Base-by-base conservation (phyloP, 2,113 vertebrate species). In the Cinclus cinclus region DNA sequence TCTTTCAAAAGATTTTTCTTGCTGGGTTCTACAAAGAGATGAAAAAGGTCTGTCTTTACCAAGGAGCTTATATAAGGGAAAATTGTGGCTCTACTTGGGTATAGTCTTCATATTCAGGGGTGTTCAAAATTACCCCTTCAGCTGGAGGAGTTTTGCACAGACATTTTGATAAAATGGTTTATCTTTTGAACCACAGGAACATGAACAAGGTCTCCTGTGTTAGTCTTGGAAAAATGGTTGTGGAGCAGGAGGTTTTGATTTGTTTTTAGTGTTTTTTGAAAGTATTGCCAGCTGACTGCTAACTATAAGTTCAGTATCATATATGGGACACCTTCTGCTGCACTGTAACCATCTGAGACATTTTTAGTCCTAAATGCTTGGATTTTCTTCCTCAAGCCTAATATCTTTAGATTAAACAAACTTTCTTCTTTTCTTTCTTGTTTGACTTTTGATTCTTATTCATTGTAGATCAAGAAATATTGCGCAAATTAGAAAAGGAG, bases 401-500 rank as follows among this genome's bases (percentile, higher is more conserved):
- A 25, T 49, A n/a, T 56, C n/a, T 90, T 62, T 35, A 37, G 46
- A 31, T 49, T 28, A 62, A 92, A 71, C 30, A 33, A 65, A 13
- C 6, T 11, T 42, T 76, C 42, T 58, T 50, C 4, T 19, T 55
- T 55, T 27, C 13, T 68, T 63, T 74, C 13, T 78, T 39, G 15
- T 65, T 73, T 67, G 63, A 74, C 27, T 88, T 92, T 39, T 13
- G 17, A 44, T 82, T 83, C 25, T 30, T 68, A 55, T 25, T 96
- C 50, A n/a, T 84, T 92, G 46, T 97, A 99, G 99, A 99, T 98
- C 99, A 99, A 96, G 99, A 99, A 97, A 99, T 99, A 92, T 83
- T 99, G 55, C 98, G 99, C 56, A 98, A 98, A 63, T 97, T 99
- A 35, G 99, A 99, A 87, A 99, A 99, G 97, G 99, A 99, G 90